phyloP scores from a whole-genome alignment of 2,888 invertebrate genomes.

The Cheilosia vulpina region DNA sequence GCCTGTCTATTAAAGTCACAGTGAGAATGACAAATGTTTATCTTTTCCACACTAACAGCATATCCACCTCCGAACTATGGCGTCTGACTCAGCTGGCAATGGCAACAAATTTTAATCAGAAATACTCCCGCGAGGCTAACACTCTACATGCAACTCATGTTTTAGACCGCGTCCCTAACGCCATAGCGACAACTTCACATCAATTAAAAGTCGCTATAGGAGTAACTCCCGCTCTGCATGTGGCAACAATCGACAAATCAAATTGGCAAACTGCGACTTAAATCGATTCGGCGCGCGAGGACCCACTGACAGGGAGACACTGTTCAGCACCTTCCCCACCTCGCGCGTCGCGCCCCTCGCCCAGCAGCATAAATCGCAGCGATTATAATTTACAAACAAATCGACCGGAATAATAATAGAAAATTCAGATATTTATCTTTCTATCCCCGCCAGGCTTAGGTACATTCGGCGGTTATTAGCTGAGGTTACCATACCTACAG shows the following conservation, averaged over 20 bases:
- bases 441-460: conserved; percentile 40
- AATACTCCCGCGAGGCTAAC: conserved; percentile 28
- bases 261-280: conserved; percentile 57
- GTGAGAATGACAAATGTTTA: conserved; percentile 66
- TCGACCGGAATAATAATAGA: conserved; percentile 71
- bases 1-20: conserved; percentile 37
- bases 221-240: conserved; percentile 5
- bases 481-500: conserved; percentile 1
- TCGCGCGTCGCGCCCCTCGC: not conserved
- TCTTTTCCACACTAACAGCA: conserved; percentile 33
- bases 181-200: conserved; percentile 50
- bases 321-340: not conserved
- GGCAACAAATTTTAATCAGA: conserved; percentile 55
- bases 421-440: conserved; percentile 73
- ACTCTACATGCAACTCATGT: conserved; percentile 8
- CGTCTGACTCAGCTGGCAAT: not conserved
- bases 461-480: conserved; percentile 44
- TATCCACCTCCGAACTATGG: conserved; percentile 18
- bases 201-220: conserved; percentile 52
- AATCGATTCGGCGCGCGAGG: conserved; percentile 10
- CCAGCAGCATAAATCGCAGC: conserved; percentile 52
- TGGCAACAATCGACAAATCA: conserved; percentile 66
- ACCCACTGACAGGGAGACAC: conserved; percentile 17
- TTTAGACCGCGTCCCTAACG: conserved; percentile 36
- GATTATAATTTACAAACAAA: conserved; percentile 71